Conservation (phyloP, 92 coral and sea anemone species). For the Hydrozoanthus gracilis region DNA sequence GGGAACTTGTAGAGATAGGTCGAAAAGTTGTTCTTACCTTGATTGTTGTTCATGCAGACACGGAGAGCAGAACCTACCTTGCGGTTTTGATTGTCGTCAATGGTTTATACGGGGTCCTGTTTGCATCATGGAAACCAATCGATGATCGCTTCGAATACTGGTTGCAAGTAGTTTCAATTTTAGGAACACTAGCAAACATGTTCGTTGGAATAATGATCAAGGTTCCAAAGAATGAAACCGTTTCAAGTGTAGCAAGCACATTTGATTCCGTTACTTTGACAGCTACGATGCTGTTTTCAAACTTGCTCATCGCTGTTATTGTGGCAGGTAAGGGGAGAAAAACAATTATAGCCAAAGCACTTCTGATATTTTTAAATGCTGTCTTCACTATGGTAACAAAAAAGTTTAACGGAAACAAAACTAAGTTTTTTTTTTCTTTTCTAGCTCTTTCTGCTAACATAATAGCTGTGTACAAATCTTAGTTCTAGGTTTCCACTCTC, state of each 20-base stretch:
- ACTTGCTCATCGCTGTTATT: not conserved
- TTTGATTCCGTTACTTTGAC: not conserved
- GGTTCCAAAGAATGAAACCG: no score
- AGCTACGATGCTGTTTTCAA: not conserved
- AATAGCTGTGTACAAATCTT: no score
- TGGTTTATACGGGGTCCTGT: no score
- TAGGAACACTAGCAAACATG: not conserved
- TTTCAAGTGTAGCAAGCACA: not conserved
- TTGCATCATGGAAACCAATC: not conserved
- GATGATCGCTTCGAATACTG: not conserved
- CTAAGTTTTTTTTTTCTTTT: no score
- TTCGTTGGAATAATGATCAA: no score
- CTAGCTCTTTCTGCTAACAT: no score
- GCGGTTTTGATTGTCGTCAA: not conserved
- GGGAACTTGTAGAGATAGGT: no score
- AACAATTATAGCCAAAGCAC: no score
- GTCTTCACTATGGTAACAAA: no score
- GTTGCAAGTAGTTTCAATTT: not conserved
- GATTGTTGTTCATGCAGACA: not conserved
- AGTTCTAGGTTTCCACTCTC: no score
- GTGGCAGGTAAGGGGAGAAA: slow-evolving; percentile 1
- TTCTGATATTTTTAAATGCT: no score
- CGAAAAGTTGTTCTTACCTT: not conserved
- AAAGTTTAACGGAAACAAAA: no score
- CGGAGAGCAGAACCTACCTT: not conserved